Evolutionary conservation across 2,888 invertebrate species (phyloP).

Genomic region (Octonoba sinensis): DNA sequence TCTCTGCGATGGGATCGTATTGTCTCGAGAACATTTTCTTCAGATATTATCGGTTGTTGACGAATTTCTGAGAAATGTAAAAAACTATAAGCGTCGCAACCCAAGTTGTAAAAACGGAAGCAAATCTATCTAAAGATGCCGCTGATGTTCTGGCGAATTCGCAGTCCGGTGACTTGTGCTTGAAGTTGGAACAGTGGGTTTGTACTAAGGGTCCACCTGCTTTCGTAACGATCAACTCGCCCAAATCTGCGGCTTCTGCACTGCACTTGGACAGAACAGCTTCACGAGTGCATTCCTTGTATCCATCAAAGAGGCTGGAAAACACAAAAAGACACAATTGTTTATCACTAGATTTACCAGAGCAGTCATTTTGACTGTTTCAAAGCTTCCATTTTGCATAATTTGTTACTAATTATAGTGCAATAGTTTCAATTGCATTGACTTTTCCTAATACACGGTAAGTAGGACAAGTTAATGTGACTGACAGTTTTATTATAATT

Average conservation of each 20-base stretch:
- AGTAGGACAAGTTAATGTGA: too few relatives aligned
- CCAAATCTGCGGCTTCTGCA: constrained; percentile 49
- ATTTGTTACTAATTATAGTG: too few relatives aligned
- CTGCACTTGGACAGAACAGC: constrained; percentile 43
- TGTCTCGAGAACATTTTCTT: too few relatives aligned
- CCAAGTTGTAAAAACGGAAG: background rate
- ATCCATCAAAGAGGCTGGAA: constrained; percentile 58
- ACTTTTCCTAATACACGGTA: too few relatives aligned
- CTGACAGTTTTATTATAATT: too few relatives aligned
- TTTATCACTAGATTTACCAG: background rate
- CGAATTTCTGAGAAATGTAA: background rate
- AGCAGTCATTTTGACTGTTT: too few relatives aligned
- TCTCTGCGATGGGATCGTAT: too few relatives aligned
- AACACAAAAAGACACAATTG: background rate
- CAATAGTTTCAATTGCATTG: too few relatives aligned
- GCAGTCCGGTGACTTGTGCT: constrained; percentile 48
- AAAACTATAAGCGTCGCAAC: background rate
- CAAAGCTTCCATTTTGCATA: too few relatives aligned
- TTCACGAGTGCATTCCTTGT: constrained; percentile 48
- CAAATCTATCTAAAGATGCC: background rate
- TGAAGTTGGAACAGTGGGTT: constrained; percentile 46
- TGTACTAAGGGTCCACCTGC: constrained; percentile 59
- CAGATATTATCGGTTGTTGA: too few relatives aligned
- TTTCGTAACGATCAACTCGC: constrained; percentile 50
- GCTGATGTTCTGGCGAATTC: constrained; percentile 68